Evolutionary conservation across 2,113 vertebrate species (phyloP).

Genomic region (Perca fluviatilis): DNA sequence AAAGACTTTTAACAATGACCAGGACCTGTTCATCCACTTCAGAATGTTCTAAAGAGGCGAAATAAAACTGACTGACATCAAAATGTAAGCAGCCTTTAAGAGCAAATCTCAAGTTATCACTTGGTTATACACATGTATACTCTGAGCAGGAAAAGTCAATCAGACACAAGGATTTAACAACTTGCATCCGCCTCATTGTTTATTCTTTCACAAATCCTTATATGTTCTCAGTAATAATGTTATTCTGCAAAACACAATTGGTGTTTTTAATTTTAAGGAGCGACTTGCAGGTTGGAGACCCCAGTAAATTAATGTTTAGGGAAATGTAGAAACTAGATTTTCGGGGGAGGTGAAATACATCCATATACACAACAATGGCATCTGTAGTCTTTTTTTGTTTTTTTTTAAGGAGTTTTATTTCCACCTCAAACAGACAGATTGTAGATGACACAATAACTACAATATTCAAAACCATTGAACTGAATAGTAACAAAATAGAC

Average conservation of each 20-base stretch:
- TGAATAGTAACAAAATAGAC: too few relatives aligned
- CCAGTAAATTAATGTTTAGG: too few relatives aligned
- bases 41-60: not conserved
- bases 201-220: not conserved
- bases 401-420: too few relatives aligned
- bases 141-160: not conserved
- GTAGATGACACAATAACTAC: too few relatives aligned
- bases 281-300: too few relatives aligned
- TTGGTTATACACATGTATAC: not conserved
- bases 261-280: too few relatives aligned
- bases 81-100: not conserved
- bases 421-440: too few relatives aligned
- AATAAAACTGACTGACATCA: not conserved
- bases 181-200: not conserved
- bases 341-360: too few relatives aligned
- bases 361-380: too few relatives aligned
- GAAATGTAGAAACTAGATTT: too few relatives aligned
- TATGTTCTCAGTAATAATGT: not conserved
- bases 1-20: not conserved
- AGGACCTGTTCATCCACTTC: not conserved
- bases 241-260: not conserved
- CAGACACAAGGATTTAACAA: not conserved
- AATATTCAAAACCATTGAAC: too few relatives aligned
- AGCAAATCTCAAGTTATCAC: not conserved
- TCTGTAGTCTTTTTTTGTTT: too few relatives aligned